Conservation (phyloP, 30 jellyfish, hydroid and myxozoan genomes). For the Catostylus mosaicus region DNA sequence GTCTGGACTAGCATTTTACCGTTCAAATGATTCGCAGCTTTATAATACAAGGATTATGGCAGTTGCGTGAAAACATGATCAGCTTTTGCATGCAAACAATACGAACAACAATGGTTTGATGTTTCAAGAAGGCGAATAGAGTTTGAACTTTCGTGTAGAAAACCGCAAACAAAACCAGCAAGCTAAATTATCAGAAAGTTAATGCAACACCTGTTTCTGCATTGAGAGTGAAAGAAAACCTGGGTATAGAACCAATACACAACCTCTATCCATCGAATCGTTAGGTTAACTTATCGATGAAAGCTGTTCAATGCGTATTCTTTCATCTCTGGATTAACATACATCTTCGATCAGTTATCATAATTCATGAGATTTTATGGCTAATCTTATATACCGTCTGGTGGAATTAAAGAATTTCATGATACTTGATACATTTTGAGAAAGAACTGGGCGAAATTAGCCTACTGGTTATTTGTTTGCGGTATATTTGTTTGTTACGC, state of each 20-base stretch:
- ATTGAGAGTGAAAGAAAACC: neutral
- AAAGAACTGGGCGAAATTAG: too few species aligned
- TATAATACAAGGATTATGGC: neutral
- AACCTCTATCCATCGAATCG: neutral
- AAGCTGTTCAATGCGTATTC: slow-evolving; percentile 5
- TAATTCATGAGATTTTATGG: neutral
- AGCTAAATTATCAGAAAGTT: neutral
- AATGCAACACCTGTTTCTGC: slow-evolving; percentile 14
- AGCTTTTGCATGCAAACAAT: neutral
- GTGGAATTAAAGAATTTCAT: neutral
- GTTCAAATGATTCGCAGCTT: neutral
- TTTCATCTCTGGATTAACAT: neutral
- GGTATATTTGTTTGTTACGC: too few species aligned
- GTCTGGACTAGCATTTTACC: too few species aligned
- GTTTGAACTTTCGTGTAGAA: neutral
- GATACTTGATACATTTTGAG: neutral
- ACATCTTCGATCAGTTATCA: neutral
- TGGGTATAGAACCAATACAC: neutral
- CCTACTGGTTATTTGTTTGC: too few species aligned
- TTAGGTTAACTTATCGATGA: neutral
- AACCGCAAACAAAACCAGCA: neutral
- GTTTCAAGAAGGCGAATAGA: neutral
- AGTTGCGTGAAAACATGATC: neutral
- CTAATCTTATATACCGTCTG: neutral
- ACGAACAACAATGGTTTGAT: neutral